Evolutionary conservation across 2,888 invertebrate species (phyloP).

Genomic region (Hypercompe scribonia): DNA sequence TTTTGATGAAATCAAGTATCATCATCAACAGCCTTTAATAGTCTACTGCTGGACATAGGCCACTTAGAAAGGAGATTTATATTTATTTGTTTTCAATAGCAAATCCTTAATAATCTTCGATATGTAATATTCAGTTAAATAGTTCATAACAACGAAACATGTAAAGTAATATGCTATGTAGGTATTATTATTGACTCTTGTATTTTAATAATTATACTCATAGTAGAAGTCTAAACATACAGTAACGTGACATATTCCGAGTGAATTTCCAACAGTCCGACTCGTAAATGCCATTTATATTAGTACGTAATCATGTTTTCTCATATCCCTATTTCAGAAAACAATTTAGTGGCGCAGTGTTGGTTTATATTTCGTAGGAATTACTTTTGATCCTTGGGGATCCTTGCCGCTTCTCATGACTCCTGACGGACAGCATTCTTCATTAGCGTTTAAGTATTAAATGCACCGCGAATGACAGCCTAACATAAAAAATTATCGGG

Average conservation of each 20-base stretch:
- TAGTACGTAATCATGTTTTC: conserved; percentile 18
- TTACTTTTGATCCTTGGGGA: conserved; percentile 2
- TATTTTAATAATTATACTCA: not conserved
- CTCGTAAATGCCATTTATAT: conserved; percentile 23
- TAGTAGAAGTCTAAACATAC: not conserved
- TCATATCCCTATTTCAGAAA: conserved; percentile 6
- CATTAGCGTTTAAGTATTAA: not conserved
- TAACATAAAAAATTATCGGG: not conserved
- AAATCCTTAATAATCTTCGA: too few relatives aligned
- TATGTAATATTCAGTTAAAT: too few relatives aligned
- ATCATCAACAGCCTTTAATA: too few relatives aligned
- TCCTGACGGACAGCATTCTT: not conserved
- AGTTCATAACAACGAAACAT: too few relatives aligned
- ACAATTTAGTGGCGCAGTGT: not conserved
- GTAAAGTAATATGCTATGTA: too few relatives aligned
- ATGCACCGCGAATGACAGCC: not conserved
- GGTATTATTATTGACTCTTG: too few relatives aligned
- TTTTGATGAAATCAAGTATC: not conserved
- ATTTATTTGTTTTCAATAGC: not conserved
- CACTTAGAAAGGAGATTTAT: too few relatives aligned
- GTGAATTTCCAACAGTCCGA: not conserved
- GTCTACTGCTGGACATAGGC: too few relatives aligned
- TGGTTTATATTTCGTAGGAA: not conserved
- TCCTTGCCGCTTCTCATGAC: not conserved
- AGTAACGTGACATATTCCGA: conserved; percentile 1